phyloP scores from a whole-genome alignment of 2,113 vertebrate species.

The Delphinapterus leucas region DNA sequence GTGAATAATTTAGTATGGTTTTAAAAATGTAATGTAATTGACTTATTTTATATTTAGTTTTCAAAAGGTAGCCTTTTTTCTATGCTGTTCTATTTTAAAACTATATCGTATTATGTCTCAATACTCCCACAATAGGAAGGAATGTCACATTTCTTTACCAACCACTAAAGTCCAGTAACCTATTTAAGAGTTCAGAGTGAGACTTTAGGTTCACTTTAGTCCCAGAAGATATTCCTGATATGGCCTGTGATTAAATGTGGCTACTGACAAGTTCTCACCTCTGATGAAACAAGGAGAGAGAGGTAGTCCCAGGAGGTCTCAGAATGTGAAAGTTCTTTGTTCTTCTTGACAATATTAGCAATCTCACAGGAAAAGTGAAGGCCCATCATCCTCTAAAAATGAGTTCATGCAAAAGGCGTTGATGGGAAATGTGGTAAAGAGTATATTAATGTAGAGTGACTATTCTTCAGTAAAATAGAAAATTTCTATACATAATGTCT shows the following conservation, averaged over 20 bases:
- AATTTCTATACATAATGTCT: not conserved
- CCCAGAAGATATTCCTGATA: not conserved
- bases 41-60: not conserved
- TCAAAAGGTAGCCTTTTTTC: not conserved
- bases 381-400: not conserved
- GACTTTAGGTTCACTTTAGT: not conserved
- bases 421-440: not conserved
- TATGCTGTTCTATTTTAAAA: not conserved
- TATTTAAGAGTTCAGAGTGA: not conserved
- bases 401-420: constrained; percentile 42
- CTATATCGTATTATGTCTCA: not conserved
- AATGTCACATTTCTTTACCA: not conserved
- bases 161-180: not conserved
- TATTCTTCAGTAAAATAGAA: not conserved
- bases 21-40: not conserved
- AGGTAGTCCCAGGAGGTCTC: not conserved
- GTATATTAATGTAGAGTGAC: not conserved
- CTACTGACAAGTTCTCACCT: not conserved
- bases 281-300: constrained; percentile 34
- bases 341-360: constrained; percentile 29
- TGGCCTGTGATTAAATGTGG: not conserved
- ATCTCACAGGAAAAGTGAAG: constrained; percentile 40
- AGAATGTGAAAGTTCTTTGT: not conserved
- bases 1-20: not conserved
- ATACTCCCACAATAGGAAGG: not conserved